Conservation (phyloP, 1,140 invertebrate species). For the Diorhabda sublineata region DNA sequence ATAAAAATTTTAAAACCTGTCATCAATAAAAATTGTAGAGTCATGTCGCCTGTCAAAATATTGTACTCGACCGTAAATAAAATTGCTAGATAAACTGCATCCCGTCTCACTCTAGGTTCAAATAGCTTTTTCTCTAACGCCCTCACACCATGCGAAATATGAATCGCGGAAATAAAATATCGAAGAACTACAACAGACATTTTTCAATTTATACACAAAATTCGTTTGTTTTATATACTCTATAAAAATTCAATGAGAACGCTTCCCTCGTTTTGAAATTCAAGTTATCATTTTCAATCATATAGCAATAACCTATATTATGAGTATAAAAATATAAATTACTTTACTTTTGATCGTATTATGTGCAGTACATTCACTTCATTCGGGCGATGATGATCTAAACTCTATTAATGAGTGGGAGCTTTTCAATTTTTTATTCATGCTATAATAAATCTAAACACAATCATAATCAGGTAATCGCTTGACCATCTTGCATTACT, state of each 20-base stretch:
- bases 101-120: background rate
- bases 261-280: background rate
- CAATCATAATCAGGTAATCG: too few species aligned
- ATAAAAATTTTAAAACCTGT: background rate
- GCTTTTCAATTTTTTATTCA: too few species aligned
- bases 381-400: too few species aligned
- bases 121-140: background rate
- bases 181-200: background rate
- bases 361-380: too few species aligned
- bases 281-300: too few species aligned
- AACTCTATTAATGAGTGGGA: too few species aligned
- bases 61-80: background rate
- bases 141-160: background rate
- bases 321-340: too few species aligned
- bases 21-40: slow-evolving; percentile 3
- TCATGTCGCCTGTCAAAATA: background rate
- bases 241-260: background rate
- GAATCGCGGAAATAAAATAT: slow-evolving; percentile 2
- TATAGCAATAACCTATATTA: too few species aligned
- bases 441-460: too few species aligned
- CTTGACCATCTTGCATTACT: too few species aligned
- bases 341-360: too few species aligned
- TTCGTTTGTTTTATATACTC: background rate
- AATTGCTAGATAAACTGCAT: background rate
- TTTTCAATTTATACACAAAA: background rate